Evolutionary conservation across 2,888 invertebrate genomes (phyloP).

Genomic region (Pecten maximus): DNA sequence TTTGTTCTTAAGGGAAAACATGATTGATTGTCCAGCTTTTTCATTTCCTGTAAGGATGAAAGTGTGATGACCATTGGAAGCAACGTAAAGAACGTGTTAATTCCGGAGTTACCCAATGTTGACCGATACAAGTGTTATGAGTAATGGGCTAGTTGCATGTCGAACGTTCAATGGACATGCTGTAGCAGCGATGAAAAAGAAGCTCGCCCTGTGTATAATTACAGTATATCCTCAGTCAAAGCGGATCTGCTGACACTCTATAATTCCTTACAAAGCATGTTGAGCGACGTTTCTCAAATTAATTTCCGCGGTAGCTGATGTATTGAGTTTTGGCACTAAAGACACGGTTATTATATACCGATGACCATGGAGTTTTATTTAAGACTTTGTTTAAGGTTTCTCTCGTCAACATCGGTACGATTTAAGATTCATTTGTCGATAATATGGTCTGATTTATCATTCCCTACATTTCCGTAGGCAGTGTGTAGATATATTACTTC

Average conservation of each 20-base stretch:
- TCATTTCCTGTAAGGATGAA: neutral
- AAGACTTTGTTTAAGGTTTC: neutral
- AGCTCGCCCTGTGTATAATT: neutral
- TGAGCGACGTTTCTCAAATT: constrained; percentile 25
- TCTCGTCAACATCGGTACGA: neutral
- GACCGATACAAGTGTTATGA: neutral
- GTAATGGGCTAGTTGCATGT: neutral
- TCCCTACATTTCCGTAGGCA: too few species aligned
- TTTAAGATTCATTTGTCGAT: too few species aligned
- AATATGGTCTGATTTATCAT: too few species aligned
- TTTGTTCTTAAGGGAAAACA: neutral
- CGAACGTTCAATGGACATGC: neutral
- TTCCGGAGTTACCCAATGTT: neutral
- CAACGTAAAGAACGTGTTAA: neutral
- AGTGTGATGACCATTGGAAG: neutral
- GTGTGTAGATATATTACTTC: too few species aligned
- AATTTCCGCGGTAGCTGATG: neutral
- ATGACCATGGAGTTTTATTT: neutral
- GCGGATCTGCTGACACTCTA: neutral
- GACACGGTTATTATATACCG: neutral
- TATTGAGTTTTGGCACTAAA: neutral
- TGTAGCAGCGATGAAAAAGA: neutral
- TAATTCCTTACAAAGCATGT: neutral
- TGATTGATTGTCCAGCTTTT: neutral
- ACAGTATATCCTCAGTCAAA: neutral